phyloP scores from a whole-genome alignment of 1,140 invertebrate genomes.

The Stratiolaelaps scimitus region DNA sequence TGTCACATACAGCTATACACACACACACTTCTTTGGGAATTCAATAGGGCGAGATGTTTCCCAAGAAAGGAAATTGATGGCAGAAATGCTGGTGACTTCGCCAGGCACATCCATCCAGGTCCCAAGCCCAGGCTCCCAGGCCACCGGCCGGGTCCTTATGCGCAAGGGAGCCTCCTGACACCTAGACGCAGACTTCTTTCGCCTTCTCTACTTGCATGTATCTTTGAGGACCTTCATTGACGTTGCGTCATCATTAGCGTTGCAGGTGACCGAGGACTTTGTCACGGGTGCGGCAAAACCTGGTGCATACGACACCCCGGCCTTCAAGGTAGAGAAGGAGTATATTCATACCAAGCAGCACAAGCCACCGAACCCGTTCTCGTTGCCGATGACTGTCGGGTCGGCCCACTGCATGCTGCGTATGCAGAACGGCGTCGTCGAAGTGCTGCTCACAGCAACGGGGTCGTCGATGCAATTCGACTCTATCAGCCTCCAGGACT shows the following conservation, averaged over 20 bases:
- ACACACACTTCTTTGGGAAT: no score
- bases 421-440: slow-evolving; percentile 64
- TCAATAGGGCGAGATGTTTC: no score
- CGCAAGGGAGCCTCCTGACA: no score
- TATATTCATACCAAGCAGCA: slow-evolving; percentile 55
- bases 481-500: slow-evolving; percentile 61
- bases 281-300: neutral
- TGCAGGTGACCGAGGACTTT: neutral
- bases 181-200: no score
- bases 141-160: no score
- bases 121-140: no score
- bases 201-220: no score
- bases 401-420: slow-evolving; percentile 53
- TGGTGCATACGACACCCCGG: neutral
- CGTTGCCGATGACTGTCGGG: slow-evolving; percentile 41
- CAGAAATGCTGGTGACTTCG: no score
- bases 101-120: no score
- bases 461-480: slow-evolving; percentile 48
- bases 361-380: slow-evolving; percentile 65
- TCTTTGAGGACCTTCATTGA: no score
- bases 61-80: no score
- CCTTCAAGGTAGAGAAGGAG: neutral
- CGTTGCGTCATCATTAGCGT: neutral
- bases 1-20: no score
- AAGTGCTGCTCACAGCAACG: slow-evolving; percentile 53